phyloP scores from a whole-genome alignment of 2,113 vertebrate genomes.

The Hemicordylus capensis region DNA sequence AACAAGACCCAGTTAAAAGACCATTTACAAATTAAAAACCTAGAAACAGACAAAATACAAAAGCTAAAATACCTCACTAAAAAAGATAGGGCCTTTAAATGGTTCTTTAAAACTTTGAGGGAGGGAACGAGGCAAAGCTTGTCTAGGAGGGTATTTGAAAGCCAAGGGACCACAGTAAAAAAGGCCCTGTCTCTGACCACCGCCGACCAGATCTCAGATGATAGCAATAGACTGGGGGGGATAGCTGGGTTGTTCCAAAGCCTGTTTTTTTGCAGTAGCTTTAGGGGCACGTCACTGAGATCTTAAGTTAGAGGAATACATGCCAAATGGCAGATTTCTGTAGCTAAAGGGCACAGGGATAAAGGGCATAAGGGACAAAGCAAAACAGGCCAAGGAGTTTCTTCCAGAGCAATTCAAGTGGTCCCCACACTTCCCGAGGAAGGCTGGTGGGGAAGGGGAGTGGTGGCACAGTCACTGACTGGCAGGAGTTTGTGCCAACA shows the following conservation, averaged over 20 bases:
- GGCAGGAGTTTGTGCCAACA: neutral
- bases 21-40: too few species aligned
- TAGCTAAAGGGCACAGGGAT: neutral
- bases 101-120: too few species aligned
- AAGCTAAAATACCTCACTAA: too few species aligned
- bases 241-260: neutral
- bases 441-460: slow-evolving; percentile 16
- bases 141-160: too few species aligned
- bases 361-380: neutral
- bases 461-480: neutral
- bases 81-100: too few species aligned
- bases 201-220: too few species aligned
- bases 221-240: too few species aligned
- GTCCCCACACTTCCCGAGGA: neutral
- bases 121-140: too few species aligned
- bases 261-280: neutral
- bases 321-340: neutral
- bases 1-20: too few species aligned
- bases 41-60: too few species aligned
- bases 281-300: neutral
- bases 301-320: neutral
- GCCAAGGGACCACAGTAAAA: too few species aligned
- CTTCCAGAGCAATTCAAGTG: neutral
- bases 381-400: neutral
- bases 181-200: too few species aligned